Conservation (phyloP, 2,888 invertebrate species). For the Epistrophe grossulariae region DNA sequence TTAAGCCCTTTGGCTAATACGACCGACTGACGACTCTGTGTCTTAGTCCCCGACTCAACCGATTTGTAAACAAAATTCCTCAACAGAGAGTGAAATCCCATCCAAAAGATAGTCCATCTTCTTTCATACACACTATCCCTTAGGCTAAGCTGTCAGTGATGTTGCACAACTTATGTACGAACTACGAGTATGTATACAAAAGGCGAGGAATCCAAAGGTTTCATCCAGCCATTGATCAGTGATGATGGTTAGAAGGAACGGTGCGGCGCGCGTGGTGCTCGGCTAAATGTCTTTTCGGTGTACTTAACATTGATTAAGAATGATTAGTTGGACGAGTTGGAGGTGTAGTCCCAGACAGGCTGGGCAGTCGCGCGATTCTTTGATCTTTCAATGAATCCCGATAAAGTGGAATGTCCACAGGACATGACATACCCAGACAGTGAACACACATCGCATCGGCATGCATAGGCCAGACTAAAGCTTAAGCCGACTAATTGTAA, state of each 20-base stretch:
- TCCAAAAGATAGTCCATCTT: slow-evolving; percentile 37
- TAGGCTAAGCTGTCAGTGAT: slow-evolving; percentile 32
- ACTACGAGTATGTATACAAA: not conserved
- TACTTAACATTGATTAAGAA: slow-evolving; percentile 70
- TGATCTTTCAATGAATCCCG: slow-evolving; percentile 66
- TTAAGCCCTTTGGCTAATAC: slow-evolving; percentile 66
- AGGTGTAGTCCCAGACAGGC: slow-evolving; percentile 57
- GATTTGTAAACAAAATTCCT: slow-evolving; percentile 68
- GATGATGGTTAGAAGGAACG: not conserved
- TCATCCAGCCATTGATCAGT: slow-evolving; percentile 6
- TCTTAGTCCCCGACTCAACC: slow-evolving; percentile 26
- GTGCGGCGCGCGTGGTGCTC: not conserved
- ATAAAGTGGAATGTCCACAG: slow-evolving; percentile 49
- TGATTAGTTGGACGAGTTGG: slow-evolving; percentile 71
- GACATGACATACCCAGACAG: slow-evolving; percentile 68
- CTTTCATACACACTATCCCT: slow-evolving; percentile 9
- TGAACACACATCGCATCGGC: slow-evolving; percentile 13
- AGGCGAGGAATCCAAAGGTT: slow-evolving; percentile 1
- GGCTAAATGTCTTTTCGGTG: slow-evolving; percentile 58
- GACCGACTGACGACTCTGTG: slow-evolving; percentile 1
- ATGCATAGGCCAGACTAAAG: slow-evolving; percentile 16
- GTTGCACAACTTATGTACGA: not conserved
- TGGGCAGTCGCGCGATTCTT: slow-evolving; percentile 47
- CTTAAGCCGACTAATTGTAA: slow-evolving; percentile 68
- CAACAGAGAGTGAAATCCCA: slow-evolving; percentile 60